Evolutionary conservation across 1,140 invertebrate genomes (phyloP).

Genomic region (Nylanderia fulva): DNA sequence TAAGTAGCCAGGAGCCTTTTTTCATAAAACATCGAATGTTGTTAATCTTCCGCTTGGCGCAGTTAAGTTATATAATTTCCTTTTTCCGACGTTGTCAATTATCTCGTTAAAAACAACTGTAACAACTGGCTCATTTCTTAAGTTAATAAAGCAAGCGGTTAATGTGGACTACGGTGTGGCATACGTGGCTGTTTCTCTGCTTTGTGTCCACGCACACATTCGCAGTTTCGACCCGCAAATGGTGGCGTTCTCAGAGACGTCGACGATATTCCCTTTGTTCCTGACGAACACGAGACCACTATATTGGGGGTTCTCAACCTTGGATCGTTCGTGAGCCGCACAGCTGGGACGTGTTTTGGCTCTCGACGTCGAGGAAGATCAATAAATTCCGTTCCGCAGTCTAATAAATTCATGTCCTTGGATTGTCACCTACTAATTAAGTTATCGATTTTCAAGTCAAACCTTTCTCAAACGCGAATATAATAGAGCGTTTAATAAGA

Average conservation of each 20-base stretch:
- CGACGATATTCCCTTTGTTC: slow-evolving; percentile 63
- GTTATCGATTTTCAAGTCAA: background rate
- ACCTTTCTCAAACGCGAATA: background rate
- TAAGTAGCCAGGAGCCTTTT: background rate
- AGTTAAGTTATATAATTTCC: slow-evolving; percentile 18
- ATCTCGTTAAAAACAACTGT: slow-evolving; percentile 52
- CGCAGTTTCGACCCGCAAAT: slow-evolving; percentile 56
- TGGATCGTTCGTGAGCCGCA: slow-evolving; percentile 20
- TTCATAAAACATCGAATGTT: background rate
- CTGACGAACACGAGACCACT: slow-evolving; percentile 62
- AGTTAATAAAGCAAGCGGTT: slow-evolving; percentile 52
- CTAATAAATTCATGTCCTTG: slow-evolving; percentile 57
- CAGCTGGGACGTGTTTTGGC: slow-evolving; percentile 31
- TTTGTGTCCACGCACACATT: slow-evolving; percentile 52
- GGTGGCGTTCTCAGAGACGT: slow-evolving; percentile 60
- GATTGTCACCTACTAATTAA: slow-evolving; percentile 20
- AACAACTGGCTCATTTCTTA: slow-evolving; percentile 57
- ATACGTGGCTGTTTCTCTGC: slow-evolving; percentile 52
- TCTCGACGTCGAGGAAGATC: slow-evolving; percentile 22
- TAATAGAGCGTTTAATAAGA: background rate
- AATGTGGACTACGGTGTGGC: slow-evolving; percentile 14
- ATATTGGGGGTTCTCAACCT: slow-evolving; percentile 53
- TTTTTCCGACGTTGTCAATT: slow-evolving; percentile 33
- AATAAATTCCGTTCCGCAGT: slow-evolving; percentile 25
- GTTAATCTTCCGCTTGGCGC: background rate